Evolutionary conservation across 2,797 vertebrate species (phyloP).

Genomic region (Fringilla coelebs): DNA sequence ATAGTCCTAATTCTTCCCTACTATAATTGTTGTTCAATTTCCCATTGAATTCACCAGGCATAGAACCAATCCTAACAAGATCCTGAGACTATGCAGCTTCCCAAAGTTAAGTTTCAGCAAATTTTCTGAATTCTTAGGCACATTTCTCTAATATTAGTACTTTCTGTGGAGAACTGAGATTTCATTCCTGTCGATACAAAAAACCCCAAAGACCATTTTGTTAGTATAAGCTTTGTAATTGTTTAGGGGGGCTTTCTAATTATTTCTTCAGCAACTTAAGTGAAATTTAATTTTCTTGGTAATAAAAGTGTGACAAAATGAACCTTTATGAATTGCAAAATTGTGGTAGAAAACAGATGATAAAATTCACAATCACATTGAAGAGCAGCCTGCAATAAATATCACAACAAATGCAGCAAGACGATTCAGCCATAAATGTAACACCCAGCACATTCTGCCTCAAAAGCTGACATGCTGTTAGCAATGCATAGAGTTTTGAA

Average conservation of each 20-base stretch:
- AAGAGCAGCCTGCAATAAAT: background rate
- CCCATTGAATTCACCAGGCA: background rate
- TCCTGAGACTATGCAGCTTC: constrained; percentile 24
- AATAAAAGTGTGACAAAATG: constrained; percentile 35
- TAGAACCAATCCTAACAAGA: background rate
- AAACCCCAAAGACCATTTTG: background rate
- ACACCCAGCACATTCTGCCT: background rate
- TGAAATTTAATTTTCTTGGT: constrained; percentile 58
- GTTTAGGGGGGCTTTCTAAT: background rate
- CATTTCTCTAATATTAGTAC: constrained; percentile 17
- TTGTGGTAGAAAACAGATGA: constrained; percentile 6
- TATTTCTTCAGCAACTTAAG: constrained; percentile 52
- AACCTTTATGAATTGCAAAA: constrained; percentile 1
- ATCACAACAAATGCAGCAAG: background rate
- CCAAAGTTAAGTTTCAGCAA: constrained; percentile 21
- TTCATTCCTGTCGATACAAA: constrained; percentile 48
- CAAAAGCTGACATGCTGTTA: background rate
- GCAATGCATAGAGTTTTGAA: background rate
- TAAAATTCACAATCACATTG: background rate
- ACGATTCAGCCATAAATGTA: background rate
- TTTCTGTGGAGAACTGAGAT: constrained; percentile 33
- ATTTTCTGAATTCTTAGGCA: constrained; percentile 23
- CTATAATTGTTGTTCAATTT: background rate
- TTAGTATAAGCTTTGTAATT: constrained; percentile 38
- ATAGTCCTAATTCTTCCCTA: background rate